A percentile compares a stretch with the other conserved stretches of the same genome.
Conservation (phyloP, 2,113 vertebrate species). For the Prunella himalayana region DNA sequence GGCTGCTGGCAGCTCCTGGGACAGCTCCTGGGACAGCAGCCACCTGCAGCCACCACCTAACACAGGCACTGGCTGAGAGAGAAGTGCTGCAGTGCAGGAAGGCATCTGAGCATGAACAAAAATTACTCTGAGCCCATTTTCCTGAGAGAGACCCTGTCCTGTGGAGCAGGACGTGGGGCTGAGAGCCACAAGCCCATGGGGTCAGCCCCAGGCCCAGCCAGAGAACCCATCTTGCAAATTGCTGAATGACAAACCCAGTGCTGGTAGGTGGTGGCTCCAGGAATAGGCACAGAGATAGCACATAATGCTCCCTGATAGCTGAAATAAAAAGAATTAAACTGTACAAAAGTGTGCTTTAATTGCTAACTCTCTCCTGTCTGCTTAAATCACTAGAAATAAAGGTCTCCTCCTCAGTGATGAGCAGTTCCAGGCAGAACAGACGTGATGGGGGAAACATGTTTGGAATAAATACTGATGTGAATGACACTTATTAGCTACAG, state of each 20-base stretch:
- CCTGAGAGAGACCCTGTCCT: neutral
- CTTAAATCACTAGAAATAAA: constrained; percentile 41
- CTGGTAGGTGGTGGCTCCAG: neutral
- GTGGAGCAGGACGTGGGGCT: fast-evolving
- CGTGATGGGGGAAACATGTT: constrained; percentile 47
- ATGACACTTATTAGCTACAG: constrained; percentile 40
- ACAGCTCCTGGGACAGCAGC: neutral
- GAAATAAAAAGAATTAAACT: constrained; percentile 40
- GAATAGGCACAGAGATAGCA: neutral
- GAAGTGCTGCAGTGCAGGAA: neutral
- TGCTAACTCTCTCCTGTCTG: constrained; percentile 28
- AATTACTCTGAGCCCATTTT: neutral
- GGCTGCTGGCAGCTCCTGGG: neutral
- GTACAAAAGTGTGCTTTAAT: constrained; percentile 49
- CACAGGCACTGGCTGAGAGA: fast-evolving
- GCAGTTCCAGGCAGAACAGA: constrained; percentile 28
- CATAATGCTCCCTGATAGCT: neutral
- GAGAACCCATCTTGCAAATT: neutral
- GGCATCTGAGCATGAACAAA: neutral
- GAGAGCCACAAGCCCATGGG: neutral
- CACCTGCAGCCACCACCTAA: neutral
- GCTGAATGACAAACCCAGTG: neutral
- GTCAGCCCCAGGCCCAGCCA: neutral
- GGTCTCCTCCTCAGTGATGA: constrained; percentile 16
- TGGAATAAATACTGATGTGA: constrained; percentile 61